phyloP scores from a whole-genome alignment of 2,888 invertebrate species.

The Slavum lentiscoides region DNA sequence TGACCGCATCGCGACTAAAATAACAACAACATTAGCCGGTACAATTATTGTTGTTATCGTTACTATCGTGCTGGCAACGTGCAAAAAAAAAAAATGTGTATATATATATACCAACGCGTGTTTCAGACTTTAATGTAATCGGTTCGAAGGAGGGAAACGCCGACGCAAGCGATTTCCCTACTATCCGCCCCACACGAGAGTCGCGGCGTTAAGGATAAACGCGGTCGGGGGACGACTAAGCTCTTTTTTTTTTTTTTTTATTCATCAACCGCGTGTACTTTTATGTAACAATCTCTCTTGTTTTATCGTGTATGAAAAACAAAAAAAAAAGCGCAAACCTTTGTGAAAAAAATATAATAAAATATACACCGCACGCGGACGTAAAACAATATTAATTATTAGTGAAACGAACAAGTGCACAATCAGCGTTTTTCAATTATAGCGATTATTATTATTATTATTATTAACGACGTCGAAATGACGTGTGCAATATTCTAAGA shows the following conservation, averaged over 20 bases:
- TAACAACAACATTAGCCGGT: not conserved
- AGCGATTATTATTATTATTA: conserved; percentile 1
- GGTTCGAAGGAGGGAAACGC: conserved; percentile 13
- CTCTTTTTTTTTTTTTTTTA: not conserved
- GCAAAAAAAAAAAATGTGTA: not conserved
- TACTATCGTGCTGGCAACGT: not conserved
- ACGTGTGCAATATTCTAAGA: not conserved
- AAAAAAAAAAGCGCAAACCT: conserved; percentile 26
- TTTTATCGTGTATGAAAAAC: not conserved
- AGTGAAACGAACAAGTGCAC: conserved; percentile 13
- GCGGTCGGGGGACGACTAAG: conserved; percentile 25
- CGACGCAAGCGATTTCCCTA: conserved; percentile 16
- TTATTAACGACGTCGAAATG: not conserved
- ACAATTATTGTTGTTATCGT: not conserved
- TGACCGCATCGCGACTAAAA: not conserved
- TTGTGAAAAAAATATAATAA: conserved; percentile 19
- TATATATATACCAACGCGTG: not conserved
- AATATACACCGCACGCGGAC: not conserved
- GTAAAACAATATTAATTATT: conserved; percentile 24
- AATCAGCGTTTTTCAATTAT: conserved; percentile 14
- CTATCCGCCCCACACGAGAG: not conserved
- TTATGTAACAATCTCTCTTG: conserved; percentile 24
- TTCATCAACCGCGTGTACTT: conserved; percentile 33
- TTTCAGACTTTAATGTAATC: conserved; percentile 6
- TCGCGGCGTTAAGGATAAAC: conserved; percentile 38